Conservation (phyloP, 1,140 invertebrate genomes). For the Dreissena rostriformis region DNA sequence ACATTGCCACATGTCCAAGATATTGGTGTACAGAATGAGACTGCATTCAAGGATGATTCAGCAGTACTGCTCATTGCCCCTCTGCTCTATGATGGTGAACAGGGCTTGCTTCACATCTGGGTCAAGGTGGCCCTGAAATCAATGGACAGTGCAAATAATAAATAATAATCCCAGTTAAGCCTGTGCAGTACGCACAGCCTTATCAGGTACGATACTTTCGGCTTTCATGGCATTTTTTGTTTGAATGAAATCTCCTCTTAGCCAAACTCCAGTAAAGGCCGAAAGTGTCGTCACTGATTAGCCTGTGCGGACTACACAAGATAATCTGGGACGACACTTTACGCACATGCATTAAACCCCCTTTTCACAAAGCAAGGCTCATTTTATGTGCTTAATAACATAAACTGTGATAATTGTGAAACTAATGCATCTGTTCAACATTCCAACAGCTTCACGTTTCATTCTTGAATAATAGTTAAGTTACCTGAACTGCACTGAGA, state of each 20-base stretch:
- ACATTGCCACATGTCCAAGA: too few species aligned
- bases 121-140: slow-evolving; percentile 78
- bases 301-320: too few species aligned
- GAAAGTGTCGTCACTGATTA: too few species aligned
- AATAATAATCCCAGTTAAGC: too few species aligned
- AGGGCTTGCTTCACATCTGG: slow-evolving; percentile 75
- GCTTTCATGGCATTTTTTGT: too few species aligned
- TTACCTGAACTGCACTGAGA: slow-evolving; percentile 78
- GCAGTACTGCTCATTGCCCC: slow-evolving; percentile 78
- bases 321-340: too few species aligned
- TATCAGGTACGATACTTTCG: too few species aligned
- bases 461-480: neutral
- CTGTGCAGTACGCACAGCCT: too few species aligned
- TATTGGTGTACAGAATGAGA: too few species aligned
- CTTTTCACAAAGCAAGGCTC: neutral
- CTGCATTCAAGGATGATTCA: slow-evolving; percentile 17
- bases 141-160: neutral
- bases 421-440: slow-evolving; percentile 4
- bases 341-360: too few species aligned
- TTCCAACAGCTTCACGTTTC: neutral
- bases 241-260: too few species aligned
- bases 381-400: neutral
- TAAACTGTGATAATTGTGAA: neutral
- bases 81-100: slow-evolving; percentile 74
- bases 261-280: neutral